phyloP scores from a whole-genome alignment of 2,888 invertebrate species.

The Sabellastarte sp. region DNA sequence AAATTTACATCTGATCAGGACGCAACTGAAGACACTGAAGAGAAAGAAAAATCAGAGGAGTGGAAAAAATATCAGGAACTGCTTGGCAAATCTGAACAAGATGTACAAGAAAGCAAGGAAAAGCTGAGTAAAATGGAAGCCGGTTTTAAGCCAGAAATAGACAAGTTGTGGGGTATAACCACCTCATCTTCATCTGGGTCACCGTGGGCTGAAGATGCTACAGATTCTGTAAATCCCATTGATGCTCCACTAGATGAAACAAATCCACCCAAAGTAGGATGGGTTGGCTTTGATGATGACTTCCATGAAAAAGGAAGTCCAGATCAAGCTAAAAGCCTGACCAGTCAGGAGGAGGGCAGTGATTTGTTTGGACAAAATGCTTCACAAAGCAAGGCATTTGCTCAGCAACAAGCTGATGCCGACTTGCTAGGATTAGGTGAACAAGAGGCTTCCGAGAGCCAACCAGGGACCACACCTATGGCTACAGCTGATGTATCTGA shows the following conservation, averaged over 20 bases:
- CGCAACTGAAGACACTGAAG: background rate
- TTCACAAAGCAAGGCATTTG: background rate
- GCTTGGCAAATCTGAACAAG: background rate
- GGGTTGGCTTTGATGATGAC: conserved; percentile 14
- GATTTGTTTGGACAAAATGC: background rate
- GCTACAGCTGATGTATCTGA: background rate
- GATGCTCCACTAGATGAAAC: background rate
- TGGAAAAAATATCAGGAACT: conserved; percentile 4
- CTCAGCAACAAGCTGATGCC: background rate
- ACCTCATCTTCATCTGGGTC: background rate
- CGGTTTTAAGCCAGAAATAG: conserved; percentile 5
- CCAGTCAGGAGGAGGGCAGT: background rate
- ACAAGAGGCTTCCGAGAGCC: background rate
- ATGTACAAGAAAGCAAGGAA: background rate
- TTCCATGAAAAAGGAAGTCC: background rate
- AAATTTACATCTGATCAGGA: background rate
- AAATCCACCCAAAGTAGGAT: conserved; percentile 1
- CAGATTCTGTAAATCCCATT: background rate
- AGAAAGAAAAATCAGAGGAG: conserved; percentile 5
- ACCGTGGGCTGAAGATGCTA: conserved; percentile 2
- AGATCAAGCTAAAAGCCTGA: background rate
- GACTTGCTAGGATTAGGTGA: background rate
- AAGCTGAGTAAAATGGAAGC: conserved; percentile 2
- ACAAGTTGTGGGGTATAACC: conserved; percentile 1
- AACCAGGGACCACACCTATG: background rate